Evolutionary conservation across 1,140 invertebrate species (phyloP).

Genomic region (Papilio glaucus): DNA sequence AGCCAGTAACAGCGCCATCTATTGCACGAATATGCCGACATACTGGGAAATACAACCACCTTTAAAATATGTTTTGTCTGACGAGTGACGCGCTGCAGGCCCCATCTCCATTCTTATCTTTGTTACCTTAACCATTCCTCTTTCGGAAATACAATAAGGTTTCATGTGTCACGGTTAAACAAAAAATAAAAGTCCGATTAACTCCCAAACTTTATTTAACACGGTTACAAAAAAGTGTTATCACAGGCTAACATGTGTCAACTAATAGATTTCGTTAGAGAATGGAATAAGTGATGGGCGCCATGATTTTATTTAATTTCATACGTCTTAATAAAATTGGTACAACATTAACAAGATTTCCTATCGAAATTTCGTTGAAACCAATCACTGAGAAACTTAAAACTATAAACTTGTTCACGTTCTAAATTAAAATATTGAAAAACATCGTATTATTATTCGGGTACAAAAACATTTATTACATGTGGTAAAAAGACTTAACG

Average conservation of each 20-base stretch:
- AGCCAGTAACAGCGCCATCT: no score
- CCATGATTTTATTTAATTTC: background rate
- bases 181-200: conserved; percentile 27
- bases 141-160: no score
- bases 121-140: no score
- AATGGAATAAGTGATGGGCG: background rate
- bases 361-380: conserved; percentile 2
- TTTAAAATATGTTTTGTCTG: no score
- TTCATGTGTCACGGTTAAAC: no score
- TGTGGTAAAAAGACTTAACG: conserved; percentile 67
- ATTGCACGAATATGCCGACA: no score
- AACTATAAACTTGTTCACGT: conserved; percentile 15
- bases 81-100: no score
- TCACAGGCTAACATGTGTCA: conserved; percentile 72
- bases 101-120: no score
- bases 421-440: conserved; percentile 25
- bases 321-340: conserved; percentile 1
- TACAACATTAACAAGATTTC: conserved; percentile 6
- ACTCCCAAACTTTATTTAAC: conserved; percentile 55
- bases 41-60: no score
- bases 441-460: conserved; percentile 25
- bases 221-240: conserved; percentile 64
- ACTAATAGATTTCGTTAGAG: conserved; percentile 40
- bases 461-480: conserved; percentile 52
- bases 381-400: conserved; percentile 28